Evolutionary conservation across 1,140 invertebrate species (phyloP).

Genomic region (Drosophila serrata): DNA sequence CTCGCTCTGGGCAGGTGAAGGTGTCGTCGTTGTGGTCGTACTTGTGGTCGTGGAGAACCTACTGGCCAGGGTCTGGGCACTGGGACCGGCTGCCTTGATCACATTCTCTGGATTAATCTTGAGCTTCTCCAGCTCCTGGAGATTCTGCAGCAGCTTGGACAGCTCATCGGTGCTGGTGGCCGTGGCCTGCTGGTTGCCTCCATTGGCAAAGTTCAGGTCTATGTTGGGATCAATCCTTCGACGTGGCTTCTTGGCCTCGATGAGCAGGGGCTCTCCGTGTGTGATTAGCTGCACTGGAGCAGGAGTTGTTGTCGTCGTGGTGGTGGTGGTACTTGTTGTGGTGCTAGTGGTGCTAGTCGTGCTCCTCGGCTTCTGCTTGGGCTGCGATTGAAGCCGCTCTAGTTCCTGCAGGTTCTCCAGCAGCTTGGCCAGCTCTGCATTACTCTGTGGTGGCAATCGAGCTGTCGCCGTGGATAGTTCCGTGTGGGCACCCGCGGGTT

Average conservation of each 20-base stretch:
- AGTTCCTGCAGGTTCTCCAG: slow-evolving; percentile 77
- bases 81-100: slow-evolving; percentile 46
- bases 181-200: slow-evolving; percentile 61
- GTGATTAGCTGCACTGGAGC: slow-evolving; percentile 67
- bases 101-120: slow-evolving; percentile 76
- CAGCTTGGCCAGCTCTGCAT: slow-evolving; percentile 70
- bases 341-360: slow-evolving; percentile 28
- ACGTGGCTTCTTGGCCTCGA: slow-evolving; percentile 77
- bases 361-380: slow-evolving; percentile 8
- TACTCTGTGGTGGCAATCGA: slow-evolving; percentile 41
- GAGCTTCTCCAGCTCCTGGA: slow-evolving; percentile 78
- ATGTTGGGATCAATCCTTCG: slow-evolving; percentile 79
- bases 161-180: slow-evolving; percentile 61
- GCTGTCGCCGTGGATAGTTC: slow-evolving; percentile 69
- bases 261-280: slow-evolving; percentile 71
- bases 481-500: slow-evolving; percentile 64
- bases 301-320: slow-evolving; percentile 33
- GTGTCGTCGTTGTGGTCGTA: slow-evolving; percentile 12
- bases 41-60: slow-evolving; percentile 45
- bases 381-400: slow-evolving; percentile 84
- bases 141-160: slow-evolving; percentile 72
- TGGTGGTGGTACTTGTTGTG: slow-evolving; percentile 16
- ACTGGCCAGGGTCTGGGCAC: slow-evolving; percentile 51
- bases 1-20: slow-evolving; percentile 27
- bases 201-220: slow-evolving; percentile 72